Evolutionary conservation across 2,888 invertebrate genomes (phyloP).

Genomic region (Aleiodes testaceus): DNA sequence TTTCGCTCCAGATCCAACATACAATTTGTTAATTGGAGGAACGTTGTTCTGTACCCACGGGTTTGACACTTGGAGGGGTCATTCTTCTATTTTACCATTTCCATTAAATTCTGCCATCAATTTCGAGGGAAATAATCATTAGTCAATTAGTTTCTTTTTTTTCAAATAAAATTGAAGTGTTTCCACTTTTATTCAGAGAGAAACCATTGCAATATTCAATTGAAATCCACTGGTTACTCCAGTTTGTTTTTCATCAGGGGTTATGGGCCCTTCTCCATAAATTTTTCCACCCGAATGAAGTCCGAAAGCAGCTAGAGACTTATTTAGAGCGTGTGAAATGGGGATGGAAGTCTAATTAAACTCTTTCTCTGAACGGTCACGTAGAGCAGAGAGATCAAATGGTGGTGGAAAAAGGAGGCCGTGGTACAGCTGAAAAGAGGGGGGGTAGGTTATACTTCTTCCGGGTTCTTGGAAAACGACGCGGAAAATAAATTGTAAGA

Average conservation of each 20-base stretch:
- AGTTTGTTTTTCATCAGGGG: no score
- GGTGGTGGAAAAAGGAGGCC: not conserved
- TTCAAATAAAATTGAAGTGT: no score
- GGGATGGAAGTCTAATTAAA: conserved; percentile 50
- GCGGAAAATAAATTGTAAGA: conserved; percentile 50
- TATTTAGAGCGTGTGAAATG: conserved; percentile 30
- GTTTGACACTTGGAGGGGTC: conserved; percentile 37
- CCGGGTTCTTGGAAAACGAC: conserved; percentile 45
- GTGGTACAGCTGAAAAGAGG: not conserved
- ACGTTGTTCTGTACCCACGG: conserved; percentile 48
- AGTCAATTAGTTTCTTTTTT: no score
- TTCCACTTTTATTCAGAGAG: no score
- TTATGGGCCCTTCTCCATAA: not conserved
- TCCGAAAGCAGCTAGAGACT: conserved; percentile 22
- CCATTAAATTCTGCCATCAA: no score
- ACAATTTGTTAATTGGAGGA: conserved; percentile 69
- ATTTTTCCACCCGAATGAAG: conserved; percentile 21
- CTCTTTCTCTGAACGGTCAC: conserved; percentile 53
- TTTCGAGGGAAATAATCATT: no score
- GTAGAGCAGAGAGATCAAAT: conserved; percentile 47
- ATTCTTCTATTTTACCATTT: no score
- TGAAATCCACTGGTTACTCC: no score
- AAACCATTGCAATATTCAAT: no score
- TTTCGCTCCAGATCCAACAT: conserved; percentile 68
- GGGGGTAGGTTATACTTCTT: conserved; percentile 28